These are phyloP conservation scores for Stomorhina lunata DNA, from an alignment of 2,888 invertebrate genomes.

Conservation along the genomic window DNA sequence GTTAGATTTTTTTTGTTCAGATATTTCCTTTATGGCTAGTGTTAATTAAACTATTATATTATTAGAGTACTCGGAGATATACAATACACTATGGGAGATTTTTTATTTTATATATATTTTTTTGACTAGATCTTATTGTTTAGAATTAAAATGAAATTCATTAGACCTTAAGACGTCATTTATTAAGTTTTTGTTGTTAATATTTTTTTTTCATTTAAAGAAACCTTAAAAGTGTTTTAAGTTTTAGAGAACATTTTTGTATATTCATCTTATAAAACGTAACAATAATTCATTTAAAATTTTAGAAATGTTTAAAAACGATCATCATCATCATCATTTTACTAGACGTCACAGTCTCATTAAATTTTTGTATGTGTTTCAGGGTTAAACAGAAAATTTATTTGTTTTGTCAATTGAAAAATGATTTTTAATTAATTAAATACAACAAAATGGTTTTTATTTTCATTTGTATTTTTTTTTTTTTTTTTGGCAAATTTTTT, in stretches of 20 bases:
- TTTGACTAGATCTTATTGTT: too few relatives aligned
- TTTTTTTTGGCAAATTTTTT: neutral
- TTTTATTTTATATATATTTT: neutral
- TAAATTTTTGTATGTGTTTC: slow-evolving; percentile 37
- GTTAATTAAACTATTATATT: slow-evolving; percentile 52
- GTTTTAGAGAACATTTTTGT: slow-evolving; percentile 7
- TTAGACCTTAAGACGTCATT: slow-evolving; percentile 65
- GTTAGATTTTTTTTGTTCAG: neutral
- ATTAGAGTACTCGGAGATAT: slow-evolving; percentile 1
- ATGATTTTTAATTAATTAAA: slow-evolving; percentile 49
- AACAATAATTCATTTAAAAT: slow-evolving; percentile 40
- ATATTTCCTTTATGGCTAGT: slow-evolving; percentile 20
- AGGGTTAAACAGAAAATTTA: slow-evolving; percentile 49
- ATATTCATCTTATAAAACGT: neutral
- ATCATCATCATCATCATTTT: neutral
- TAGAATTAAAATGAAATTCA: slow-evolving; percentile 37
- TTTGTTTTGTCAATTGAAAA: slow-evolving; percentile 60
- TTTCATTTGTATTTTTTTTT: too few relatives aligned
- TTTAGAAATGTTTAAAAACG: neutral
- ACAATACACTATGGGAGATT: slow-evolving; percentile 35
- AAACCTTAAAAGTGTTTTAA: slow-evolving; percentile 42
- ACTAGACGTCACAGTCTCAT: slow-evolving; percentile 48
- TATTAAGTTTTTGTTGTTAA: slow-evolving; percentile 6
- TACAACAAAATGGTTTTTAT: neutral
- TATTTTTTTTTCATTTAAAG: neutral